Evolutionary conservation across 2,113 vertebrate genomes (phyloP).

Genomic region (Carassius gibelio): DNA sequence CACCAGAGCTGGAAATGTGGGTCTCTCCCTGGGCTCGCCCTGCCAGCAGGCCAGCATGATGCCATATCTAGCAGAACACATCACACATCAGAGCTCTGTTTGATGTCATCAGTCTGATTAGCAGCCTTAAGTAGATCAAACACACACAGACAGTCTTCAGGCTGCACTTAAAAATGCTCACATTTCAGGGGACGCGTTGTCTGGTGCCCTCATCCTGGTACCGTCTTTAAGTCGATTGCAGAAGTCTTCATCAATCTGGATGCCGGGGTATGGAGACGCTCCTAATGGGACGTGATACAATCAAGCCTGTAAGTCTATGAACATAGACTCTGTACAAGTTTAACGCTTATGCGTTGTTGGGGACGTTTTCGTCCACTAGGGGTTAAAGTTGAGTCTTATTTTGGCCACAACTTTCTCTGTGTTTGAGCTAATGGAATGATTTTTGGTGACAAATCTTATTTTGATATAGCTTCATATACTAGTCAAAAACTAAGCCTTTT

Average conservation of each 20-base stretch:
- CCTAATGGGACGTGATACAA: conserved; percentile 70
- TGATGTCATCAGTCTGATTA: background rate
- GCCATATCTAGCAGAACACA: conserved; percentile 81
- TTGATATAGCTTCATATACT: too few relatives aligned
- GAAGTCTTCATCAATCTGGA: conserved; percentile 97
- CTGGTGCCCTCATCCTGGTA: conserved; percentile 92
- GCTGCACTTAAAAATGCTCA: conserved; percentile 64
- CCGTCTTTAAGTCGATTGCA: conserved; percentile 92
- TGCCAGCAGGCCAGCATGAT: conserved; percentile 98
- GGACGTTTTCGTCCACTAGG: too few relatives aligned
- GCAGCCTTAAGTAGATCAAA: background rate
- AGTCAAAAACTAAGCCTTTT: too few relatives aligned
- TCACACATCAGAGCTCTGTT: background rate
- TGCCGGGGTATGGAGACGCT: conserved; percentile 93
- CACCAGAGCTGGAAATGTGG: conserved; percentile 88
- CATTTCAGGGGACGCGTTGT: conserved; percentile 94
- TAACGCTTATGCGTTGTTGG: too few relatives aligned
- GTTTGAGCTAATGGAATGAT: too few relatives aligned
- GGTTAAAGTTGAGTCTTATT: too few relatives aligned
- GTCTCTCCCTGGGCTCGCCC: conserved; percentile 90
- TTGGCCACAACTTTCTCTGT: too few relatives aligned
- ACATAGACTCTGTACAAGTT: background rate
- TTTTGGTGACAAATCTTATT: too few relatives aligned
- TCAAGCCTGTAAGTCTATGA: background rate
- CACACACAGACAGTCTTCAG: background rate